phyloP scores from a whole-genome alignment of 2,797 vertebrate species.

The Chrysocyon brachyurus region DNA sequence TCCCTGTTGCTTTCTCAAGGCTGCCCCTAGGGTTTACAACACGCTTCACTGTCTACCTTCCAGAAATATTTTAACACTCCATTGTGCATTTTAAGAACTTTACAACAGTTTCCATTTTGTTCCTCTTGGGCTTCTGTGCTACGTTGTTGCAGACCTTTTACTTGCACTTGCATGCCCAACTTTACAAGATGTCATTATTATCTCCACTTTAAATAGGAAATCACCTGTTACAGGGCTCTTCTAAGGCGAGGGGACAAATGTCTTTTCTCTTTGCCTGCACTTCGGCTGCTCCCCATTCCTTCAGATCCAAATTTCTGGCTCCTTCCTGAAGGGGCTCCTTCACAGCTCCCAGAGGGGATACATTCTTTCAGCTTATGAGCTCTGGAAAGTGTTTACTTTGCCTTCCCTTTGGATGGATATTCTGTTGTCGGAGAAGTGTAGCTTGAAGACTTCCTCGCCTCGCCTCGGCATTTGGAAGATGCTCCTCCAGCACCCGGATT shows the following conservation, averaged over 20 bases:
- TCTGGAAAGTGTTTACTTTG: background rate
- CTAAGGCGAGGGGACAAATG: background rate
- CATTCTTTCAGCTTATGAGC: background rate
- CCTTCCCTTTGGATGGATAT: background rate
- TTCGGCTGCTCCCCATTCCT: background rate
- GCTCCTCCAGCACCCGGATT: rapidly evolving
- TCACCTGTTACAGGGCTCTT: background rate
- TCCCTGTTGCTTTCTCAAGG: no score
- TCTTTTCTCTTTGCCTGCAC: background rate
- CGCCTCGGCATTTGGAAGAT: rapidly evolving
- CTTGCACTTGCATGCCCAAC: background rate
- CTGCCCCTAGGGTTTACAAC: background rate
- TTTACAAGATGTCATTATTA: background rate
- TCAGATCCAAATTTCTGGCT: background rate
- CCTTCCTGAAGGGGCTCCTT: background rate
- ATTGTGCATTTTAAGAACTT: background rate
- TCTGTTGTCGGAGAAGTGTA: background rate
- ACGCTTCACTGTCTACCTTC: background rate
- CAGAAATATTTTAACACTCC: background rate
- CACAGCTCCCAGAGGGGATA: background rate
- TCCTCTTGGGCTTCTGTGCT: background rate
- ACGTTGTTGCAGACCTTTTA: background rate
- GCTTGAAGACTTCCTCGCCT: background rate
- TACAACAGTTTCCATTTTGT: background rate
- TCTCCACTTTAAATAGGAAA: background rate